Percentiles rank a stretch among this genome's conserved stretches.
phyloP scores from a whole-genome alignment of 2,797 vertebrate species.

The Tiaroga cobitis region DNA sequence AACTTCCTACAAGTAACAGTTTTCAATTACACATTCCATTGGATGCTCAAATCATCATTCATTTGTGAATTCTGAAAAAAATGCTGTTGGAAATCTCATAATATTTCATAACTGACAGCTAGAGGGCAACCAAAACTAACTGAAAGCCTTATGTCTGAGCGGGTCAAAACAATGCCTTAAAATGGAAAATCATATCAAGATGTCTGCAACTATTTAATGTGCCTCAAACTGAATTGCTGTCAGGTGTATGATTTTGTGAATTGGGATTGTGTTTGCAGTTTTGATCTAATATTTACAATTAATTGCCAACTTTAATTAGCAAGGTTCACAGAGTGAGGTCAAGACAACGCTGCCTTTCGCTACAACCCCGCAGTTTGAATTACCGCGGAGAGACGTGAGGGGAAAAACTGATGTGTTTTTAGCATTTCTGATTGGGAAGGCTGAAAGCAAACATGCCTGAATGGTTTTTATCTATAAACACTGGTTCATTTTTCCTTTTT shows the following conservation, averaged over 20 bases:
- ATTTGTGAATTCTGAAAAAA: constrained; percentile 9
- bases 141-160: constrained; percentile 62
- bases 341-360: background rate
- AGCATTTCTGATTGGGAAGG: constrained; percentile 58
- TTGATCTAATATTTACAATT: constrained; percentile 70
- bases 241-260: constrained; percentile 54
- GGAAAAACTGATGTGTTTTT: constrained; percentile 7
- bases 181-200: constrained; percentile 64
- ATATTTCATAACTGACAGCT: constrained; percentile 77
- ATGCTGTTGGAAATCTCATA: constrained; percentile 61
- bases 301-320: constrained; percentile 79
- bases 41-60: background rate
- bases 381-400: background rate
- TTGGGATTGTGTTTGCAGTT: constrained; percentile 20
- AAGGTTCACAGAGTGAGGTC: constrained; percentile 71
- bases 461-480: constrained; percentile 67
- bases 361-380: constrained; percentile 3
- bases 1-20: background rate
- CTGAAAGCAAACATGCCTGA: constrained; percentile 57
- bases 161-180: constrained; percentile 62
- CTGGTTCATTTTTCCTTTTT: constrained; percentile 60
- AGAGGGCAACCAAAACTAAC: constrained; percentile 83
- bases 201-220: constrained; percentile 36
- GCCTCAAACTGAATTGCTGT: constrained; percentile 20
- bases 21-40: background rate